Percentiles rank a stretch among this genome's conserved stretches.
phyloP scores from a whole-genome alignment of 1,140 invertebrate species.

The Achroia grisella region DNA sequence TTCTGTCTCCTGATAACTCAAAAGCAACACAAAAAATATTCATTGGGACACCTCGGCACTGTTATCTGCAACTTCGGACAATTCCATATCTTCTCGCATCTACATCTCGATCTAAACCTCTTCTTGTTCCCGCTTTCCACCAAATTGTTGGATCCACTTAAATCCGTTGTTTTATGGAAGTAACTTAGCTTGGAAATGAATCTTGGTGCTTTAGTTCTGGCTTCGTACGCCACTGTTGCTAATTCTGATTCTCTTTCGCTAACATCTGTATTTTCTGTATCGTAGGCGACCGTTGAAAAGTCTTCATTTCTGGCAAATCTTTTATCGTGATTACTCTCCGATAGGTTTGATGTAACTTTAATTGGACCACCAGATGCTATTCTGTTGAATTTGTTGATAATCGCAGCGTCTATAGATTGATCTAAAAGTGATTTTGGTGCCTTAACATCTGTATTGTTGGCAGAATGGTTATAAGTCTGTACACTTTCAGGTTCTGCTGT shows the following conservation, averaged over 20 bases:
- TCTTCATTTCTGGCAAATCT: constrained; percentile 21
- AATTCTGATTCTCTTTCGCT: constrained; percentile 10
- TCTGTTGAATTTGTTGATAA: constrained; percentile 1
- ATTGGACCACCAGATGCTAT: constrained; percentile 3
- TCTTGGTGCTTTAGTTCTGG: constrained; percentile 9
- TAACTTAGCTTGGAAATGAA: constrained; percentile 45
- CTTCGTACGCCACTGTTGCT: constrained; percentile 14
- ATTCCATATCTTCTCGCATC: constrained; percentile 68
- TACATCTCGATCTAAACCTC: constrained; percentile 51
- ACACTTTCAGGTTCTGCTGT: too few species aligned
- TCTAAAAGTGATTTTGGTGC: not conserved
- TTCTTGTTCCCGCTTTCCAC: constrained; percentile 31
- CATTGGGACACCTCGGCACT: constrained; percentile 63
- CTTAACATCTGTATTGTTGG: not conserved
- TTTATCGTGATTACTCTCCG: constrained; percentile 7
- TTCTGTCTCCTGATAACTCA: not conserved
- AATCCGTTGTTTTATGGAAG: constrained; percentile 24
- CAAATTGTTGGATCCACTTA: constrained; percentile 23
- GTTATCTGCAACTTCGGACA: constrained; percentile 66
- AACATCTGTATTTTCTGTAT: constrained; percentile 12
- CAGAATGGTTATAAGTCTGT: not conserved
- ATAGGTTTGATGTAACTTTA: not conserved
- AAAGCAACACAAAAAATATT: constrained; percentile 68
- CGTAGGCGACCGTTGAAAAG: constrained; percentile 17
- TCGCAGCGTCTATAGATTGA: not conserved